A percentile compares a stretch with the other conserved stretches of the same genome.
phyloP scores from a whole-genome alignment of 2,888 invertebrate species.

The Tipula confusa region DNA sequence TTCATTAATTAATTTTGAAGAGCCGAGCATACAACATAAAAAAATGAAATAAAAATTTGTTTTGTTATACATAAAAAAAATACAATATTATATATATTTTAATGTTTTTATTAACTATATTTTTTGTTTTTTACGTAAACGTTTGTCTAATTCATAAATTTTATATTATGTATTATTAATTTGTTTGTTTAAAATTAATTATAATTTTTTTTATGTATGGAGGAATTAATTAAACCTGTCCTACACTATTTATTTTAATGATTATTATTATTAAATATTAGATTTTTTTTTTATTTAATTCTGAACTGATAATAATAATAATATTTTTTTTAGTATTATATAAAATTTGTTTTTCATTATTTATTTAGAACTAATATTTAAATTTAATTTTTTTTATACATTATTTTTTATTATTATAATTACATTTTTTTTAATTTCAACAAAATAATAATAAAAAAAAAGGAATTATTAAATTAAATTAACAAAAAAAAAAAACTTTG shows the following conservation, averaged over 20 bases:
- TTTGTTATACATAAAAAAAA: background rate
- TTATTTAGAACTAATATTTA: background rate
- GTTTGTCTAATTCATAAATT: background rate
- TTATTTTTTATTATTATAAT: background rate
- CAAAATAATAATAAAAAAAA: background rate
- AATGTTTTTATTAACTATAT: background rate
- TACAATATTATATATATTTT: slow-evolving; percentile 9
- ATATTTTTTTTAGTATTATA: background rate
- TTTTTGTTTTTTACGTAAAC: background rate
- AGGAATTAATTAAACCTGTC: background rate
- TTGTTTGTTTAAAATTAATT: slow-evolving; percentile 8
- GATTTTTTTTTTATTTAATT: background rate
- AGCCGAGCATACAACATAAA: background rate
- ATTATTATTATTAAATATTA: background rate
- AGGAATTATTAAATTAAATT: background rate
- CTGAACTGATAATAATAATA: slow-evolving; percentile 25
- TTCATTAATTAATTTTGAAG: background rate
- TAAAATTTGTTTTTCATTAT: background rate
- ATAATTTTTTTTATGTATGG: background rate
- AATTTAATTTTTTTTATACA: background rate
- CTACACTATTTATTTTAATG: background rate
- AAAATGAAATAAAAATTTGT: background rate
- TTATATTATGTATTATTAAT: background rate
- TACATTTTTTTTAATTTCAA: background rate
- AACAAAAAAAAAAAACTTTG: background rate